Percentiles rank a stretch among this genome's conserved stretches.
These are phyloP conservation scores for Acanthornis magna DNA, from an alignment of 2,797 vertebrate genomes.

Conservation along the genomic window DNA sequence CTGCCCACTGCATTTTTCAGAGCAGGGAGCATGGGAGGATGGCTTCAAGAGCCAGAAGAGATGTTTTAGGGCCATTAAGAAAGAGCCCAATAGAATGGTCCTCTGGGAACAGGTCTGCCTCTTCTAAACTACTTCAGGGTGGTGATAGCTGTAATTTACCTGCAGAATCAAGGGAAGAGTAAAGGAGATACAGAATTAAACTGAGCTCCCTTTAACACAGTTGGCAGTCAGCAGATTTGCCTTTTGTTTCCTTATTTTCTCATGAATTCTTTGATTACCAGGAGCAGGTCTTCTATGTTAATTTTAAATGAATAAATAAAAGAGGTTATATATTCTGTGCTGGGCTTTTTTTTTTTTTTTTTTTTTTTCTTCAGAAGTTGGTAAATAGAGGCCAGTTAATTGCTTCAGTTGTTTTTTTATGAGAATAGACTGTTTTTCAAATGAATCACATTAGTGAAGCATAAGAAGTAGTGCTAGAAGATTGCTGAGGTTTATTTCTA, in stretches of 20 bases:
- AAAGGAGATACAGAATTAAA: background rate
- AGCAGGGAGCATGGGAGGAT: background rate
- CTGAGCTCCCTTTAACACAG: background rate
- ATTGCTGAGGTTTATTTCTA: conserved; percentile 32
- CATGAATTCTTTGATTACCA: background rate
- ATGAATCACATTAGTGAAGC: background rate
- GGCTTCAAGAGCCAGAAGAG: background rate
- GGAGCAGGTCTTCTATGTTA: background rate
- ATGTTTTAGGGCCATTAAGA: background rate
- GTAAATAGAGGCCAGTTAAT: conserved; percentile 58
- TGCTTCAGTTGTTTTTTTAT: conserved; percentile 38
- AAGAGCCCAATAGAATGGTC: background rate
- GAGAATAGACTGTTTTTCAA: conserved; percentile 26
- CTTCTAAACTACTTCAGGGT: background rate
- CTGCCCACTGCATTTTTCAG: background rate
- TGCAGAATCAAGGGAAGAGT: background rate
- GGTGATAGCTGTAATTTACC: background rate
- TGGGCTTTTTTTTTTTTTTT: background rate
- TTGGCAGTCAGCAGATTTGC: background rate
- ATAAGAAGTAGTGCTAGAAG: background rate
- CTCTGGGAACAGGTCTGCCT: background rate
- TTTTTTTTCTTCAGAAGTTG: conserved; percentile 9
- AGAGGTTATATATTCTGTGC: background rate
- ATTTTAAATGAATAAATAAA: background rate
- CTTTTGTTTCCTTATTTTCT: background rate